Evolutionary conservation across 2,113 vertebrate species (phyloP).

Genomic region (Vicugna pacos): DNA sequence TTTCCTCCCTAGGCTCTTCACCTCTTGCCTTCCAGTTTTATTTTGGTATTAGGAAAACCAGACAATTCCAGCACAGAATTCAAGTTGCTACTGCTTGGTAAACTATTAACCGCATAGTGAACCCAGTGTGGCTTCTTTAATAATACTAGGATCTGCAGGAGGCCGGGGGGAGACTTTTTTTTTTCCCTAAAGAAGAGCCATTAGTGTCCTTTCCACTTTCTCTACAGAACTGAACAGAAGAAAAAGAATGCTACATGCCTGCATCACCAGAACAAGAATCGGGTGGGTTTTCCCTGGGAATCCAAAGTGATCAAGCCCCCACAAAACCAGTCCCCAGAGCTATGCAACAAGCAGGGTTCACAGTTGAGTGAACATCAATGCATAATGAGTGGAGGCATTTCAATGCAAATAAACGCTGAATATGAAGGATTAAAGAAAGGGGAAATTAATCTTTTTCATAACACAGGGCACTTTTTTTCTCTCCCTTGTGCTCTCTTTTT

Average conservation of each 20-base stretch:
- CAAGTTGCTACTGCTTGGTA: neutral
- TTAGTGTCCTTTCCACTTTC: constrained; percentile 50
- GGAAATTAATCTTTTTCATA: constrained; percentile 78
- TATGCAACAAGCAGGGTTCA: neutral
- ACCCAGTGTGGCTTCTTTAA: constrained; percentile 37
- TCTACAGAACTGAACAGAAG: constrained; percentile 22
- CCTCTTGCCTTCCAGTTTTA: constrained; percentile 55
- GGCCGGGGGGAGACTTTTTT: neutral
- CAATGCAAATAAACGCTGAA: constrained; percentile 49
- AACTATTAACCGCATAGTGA: constrained; percentile 37
- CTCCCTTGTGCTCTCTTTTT: constrained; percentile 63
- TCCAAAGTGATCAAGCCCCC: neutral
- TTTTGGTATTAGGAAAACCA: constrained; percentile 49
- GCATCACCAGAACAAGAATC: neutral
- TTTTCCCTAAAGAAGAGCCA: neutral
- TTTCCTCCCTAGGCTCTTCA: neutral
- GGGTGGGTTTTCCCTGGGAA: constrained; percentile 47
- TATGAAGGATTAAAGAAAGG: constrained; percentile 74
- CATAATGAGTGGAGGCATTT: constrained; percentile 27
- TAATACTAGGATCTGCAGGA: neutral
- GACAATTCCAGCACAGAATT: constrained; percentile 28
- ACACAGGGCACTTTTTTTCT: constrained; percentile 41
- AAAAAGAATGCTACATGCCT: neutral
- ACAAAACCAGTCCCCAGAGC: constrained; percentile 60
- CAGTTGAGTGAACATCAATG: constrained; percentile 69